These are phyloP conservation scores for Trididemnum clinides DNA, from an alignment of 23 tunicate genomes.

Conservation along the genomic window DNA sequence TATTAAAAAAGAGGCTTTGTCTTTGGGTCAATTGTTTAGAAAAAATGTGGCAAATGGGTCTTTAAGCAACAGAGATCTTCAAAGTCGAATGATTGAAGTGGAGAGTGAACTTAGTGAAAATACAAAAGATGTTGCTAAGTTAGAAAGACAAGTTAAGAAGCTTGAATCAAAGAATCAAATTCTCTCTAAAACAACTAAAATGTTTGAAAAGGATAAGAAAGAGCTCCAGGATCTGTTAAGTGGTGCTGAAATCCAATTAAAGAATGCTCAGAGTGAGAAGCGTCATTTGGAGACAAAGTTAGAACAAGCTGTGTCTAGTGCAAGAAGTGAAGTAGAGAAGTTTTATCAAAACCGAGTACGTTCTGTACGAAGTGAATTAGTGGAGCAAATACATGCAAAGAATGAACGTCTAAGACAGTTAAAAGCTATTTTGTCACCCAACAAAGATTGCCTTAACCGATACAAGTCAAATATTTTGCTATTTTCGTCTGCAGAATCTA, in stretches of 20 bases:
- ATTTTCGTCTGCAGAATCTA: conserved; percentile 41
- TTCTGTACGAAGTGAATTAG: conserved; percentile 62
- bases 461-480: neutral
- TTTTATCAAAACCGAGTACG: conserved; percentile 74
- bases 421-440: conserved; percentile 44
- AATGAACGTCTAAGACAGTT: conserved; percentile 78
- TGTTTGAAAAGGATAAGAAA: conserved; percentile 84
- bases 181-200: conserved; percentile 72
- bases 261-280: conserved; percentile 49
- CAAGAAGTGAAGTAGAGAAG: conserved; percentile 66
- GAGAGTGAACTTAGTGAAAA: conserved; percentile 40
- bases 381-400: conserved; percentile 82
- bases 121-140: conserved; percentile 57
- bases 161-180: conserved; percentile 96
- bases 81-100: conserved; percentile 52
- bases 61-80: conserved; percentile 51
- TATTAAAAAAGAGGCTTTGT: neutral
- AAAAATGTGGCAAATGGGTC: conserved; percentile 26
- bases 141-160: conserved; percentile 85
- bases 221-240: conserved; percentile 63
- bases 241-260: conserved; percentile 64
- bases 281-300: conserved; percentile 48
- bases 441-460: neutral
- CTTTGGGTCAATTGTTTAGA: conserved; percentile 45
- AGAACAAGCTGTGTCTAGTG: conserved; percentile 67